Evolutionary conservation across 2,888 invertebrate species (phyloP), one percentile per base, ranked within the genome.

Genomic region (Microdon myrmicae): DNA sequence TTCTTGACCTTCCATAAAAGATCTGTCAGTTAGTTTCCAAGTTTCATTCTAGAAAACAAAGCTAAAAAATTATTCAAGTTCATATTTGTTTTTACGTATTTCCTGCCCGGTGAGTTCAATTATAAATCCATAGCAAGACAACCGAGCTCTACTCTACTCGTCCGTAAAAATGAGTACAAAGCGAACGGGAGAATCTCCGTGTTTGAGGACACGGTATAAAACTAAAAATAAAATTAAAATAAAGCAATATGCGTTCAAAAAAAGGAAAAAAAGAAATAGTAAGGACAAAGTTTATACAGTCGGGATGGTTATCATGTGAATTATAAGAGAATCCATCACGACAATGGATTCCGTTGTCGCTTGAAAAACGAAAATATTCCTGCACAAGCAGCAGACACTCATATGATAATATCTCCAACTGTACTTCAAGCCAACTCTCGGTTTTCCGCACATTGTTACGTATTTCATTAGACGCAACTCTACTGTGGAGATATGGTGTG

Each of bases 291-390:
- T 25, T 17, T 22, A 43, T 38, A 55, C 22, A 45, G 49, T 43
- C 35, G 34, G 39, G 39, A 61, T 44, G 39, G 61, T 56, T 61
- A 39, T 61, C 45, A 45, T 61, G 37, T 39, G 61, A 49, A 61
- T 61, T 61, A n/a, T n/a, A 56, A 61, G 29, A 28, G 49, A 61
- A 61, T 55, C 49, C 55, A 49, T 48, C 14, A 44, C 49, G 45
- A 55, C 60, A 61, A 55, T 45, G 49, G 29, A 44, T 44, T 44
- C 25, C 29, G 14, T 48, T 45, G 34, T 38, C 44, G 41, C 32
- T 44, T 9, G 37, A 31, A 9, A 49, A 45, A 56, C 43, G 32
- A 58, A 43, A 32, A 53, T 51, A 51, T 58, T 51, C 41, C 47
- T 64, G 56, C n/a, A n/a, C n/a, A n/a, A n/a, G n/a, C n/a, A n/a